Evolutionary conservation across 2,113 vertebrate genomes (phyloP), one percentile per base, ranked within the genome.

Genomic region (Periophthalmodon schlosseri): DNA sequence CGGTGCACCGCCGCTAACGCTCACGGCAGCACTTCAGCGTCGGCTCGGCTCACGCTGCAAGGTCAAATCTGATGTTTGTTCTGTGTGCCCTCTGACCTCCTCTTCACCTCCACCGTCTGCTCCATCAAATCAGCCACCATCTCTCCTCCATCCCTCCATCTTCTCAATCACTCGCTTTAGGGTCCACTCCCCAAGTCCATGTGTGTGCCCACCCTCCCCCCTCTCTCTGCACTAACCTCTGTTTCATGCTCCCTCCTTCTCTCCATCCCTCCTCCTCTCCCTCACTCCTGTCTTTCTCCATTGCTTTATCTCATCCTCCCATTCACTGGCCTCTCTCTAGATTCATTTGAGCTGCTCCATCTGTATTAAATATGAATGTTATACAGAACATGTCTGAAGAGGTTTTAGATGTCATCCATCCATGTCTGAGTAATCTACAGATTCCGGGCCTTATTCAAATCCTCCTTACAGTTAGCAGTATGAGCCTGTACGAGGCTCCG

Each of bases 21-120:
- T 74, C 80, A 94, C 74, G 94, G 89, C 91, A 94, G 90, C 84
- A 94, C 92, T 9, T 90, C 94, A 52, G 96, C 95, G 9, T 91
- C 94, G 58, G 97, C 95, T 72, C 87, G 92, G 83, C 94, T 98
- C 91, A 96, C 89, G 21, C 84, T 96, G 77, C 93, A 96, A 97
- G 95, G 95, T 93, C 94, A 92, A 94, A 56, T 16, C 16, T n/a
- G 39, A 44, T 44, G 52, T 56, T n/a, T 56, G 52, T 56, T 20
- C 16, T 56, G 52, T 56, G 52, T 56, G n/a, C 2, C 20, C n/a
- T n/a, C 20, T 56, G 52, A 13, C 57, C 0, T 24, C 57, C 1
- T 60, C 57, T 1, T 14, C 21, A 60, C 21, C 57, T 28, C 23
- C 52, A n/a, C 10, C 60, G 7, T 63, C 60, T 34, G 23, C 60